Evolutionary conservation across 2,888 invertebrate genomes (phyloP).

Genomic region (Pristionchus arcanus): DNA sequence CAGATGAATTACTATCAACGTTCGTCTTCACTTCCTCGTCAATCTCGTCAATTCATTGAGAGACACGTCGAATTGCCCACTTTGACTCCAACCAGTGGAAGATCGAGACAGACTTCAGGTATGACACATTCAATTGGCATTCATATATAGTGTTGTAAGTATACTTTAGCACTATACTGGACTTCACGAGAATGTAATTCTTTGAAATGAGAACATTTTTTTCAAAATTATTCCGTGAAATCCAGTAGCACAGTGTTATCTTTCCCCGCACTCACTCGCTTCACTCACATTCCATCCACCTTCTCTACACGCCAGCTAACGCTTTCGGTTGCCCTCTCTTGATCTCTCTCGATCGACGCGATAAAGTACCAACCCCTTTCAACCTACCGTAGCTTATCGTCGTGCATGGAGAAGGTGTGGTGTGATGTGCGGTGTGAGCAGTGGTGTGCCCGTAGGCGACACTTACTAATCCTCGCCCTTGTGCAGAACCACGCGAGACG

Average conservation of each 20-base stretch:
- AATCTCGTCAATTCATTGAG: conserved; percentile 68
- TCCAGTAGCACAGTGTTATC: not conserved
- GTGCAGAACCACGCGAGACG: conserved; percentile 55
- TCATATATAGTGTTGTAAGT: too few species aligned
- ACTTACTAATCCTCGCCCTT: conserved; percentile 18
- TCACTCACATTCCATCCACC: conserved; percentile 34
- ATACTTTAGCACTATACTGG: not conserved
- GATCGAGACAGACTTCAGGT: conserved; percentile 53
- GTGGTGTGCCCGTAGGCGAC: conserved; percentile 33
- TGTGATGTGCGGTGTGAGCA: conserved; percentile 35
- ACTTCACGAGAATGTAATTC: not conserved
- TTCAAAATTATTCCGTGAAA: not conserved
- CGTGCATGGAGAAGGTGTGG: conserved; percentile 56
- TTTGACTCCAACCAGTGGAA: not conserved
- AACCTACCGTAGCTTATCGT: conserved; percentile 27
- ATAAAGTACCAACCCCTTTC: not conserved
- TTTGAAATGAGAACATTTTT: too few species aligned
- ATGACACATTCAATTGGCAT: not conserved
- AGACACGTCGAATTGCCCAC: conserved; percentile 62
- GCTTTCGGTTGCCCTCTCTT: conserved; percentile 35
- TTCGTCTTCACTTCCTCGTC: conserved; percentile 70
- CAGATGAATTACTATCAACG: conserved; percentile 71
- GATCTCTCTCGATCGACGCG: not conserved
- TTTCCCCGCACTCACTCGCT: conserved; percentile 33
- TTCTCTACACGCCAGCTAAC: conserved; percentile 47